Base-by-base conservation (phyloP, 2,888 invertebrate species). In the Lysandra bellargus region DNA sequence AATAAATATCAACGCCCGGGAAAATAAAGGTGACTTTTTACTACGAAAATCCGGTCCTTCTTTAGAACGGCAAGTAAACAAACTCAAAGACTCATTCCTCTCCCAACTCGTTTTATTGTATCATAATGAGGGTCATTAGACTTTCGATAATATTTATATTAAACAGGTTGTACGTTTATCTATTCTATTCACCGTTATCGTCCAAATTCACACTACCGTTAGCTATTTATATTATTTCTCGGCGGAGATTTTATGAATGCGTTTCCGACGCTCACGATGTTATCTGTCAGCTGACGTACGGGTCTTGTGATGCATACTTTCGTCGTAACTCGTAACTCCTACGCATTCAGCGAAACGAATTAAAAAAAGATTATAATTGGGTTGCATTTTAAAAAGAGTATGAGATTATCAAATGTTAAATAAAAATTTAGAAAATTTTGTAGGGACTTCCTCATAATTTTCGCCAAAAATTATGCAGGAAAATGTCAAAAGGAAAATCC, bases 151-250 rank as follows among this genome's bases (percentile, higher is more conserved):
- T 69, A 69, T 69, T 69, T 33, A 37, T 69, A 37, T 69, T 69
- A 69, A 69, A 69, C 69, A 33, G 69, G 69, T 69, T 69, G 69
- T 69, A 33, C 69, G 69, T 69, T 69, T 69, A 69, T 69, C 69
- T 69, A 69, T 69, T 69, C 69, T 69, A 69, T 69, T 69, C 69
- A 69, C 69, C 69, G 69, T 69, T 69, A 69, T 64, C 64, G 30
- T 64, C 69, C 33, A 69, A 69, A 69, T 69, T 69, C 69, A 69
- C 33, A 69, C 69, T 14, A 69, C 69, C 69, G 69, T 69, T 69
- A 69, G 69, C 69, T 69, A 69, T 69, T 69, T 69, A 69, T 69
- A 69, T 37, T 69, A 69, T 69, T 69, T 69, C 69, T 69, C 69
- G 69, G 5, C 69, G 33, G 69, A 69, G 12, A 37, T 69, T 69